Evolutionary conservation across 37 sponge, comb jelly and placozoan genomes (phyloP), one percentile per base, ranked within the genome.

Genomic region (Beroe ovata): DNA sequence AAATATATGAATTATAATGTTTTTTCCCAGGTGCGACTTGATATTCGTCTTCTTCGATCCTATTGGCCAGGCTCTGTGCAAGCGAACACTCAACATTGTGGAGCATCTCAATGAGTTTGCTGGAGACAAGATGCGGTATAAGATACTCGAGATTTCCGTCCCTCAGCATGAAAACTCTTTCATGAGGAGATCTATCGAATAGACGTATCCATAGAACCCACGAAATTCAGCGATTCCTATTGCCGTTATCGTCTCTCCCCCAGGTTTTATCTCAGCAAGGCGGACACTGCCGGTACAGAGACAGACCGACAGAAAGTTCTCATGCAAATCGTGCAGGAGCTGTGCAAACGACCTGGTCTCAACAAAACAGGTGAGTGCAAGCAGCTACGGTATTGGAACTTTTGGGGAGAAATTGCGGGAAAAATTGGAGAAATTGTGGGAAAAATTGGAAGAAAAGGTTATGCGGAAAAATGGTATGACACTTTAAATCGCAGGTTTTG

Each of bases 41-140:
- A 91, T 92, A 8, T 92, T 94, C 38, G 94, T 94, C 41, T 93
- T 94, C 47, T 94, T 94, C 47, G 94, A 94, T 81, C 94, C 94
- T 0, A 89, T 94, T 35, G 94, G 94, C 8, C 94, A 94, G 58
- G 94, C 94, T 0, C 89, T 94, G 34, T 94, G 94, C 59, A 94
- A 91, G 63, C 39, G 94, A 64, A 94, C 94, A 60, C 91, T 94
- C 23, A 91, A 94, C 62, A 92, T 94, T 84, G 92, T 94, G 60
- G 92, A 77, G 47, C 84, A 42, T 23, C 47, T 77, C 23, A 77
- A 77, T 19, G 84, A 77, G 84, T 77, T 42, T 25, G 84, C 84
- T 42, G 84, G 84, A 8, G 84, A 77, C 84, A 77, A 77, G 25
- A 77, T 77, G 69, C 29, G 69, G 69, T 66, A 30, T 4, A n/a